Evolutionary conservation across 2,113 vertebrate genomes (phyloP).

Genomic region (Salvator merianae): DNA sequence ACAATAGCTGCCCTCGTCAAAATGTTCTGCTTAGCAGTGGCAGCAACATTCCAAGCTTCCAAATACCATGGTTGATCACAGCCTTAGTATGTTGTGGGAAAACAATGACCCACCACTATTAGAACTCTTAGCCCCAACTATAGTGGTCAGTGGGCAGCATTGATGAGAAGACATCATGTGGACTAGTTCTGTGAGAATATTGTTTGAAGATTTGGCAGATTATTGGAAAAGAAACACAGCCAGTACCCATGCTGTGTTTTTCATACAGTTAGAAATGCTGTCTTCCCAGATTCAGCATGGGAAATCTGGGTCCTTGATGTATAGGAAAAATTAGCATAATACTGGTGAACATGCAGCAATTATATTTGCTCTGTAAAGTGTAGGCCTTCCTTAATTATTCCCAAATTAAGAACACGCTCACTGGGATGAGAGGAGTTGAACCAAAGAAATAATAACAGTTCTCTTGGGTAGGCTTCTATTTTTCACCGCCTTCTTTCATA

Average conservation of each 20-base stretch:
- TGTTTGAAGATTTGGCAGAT: neutral
- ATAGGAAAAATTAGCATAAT: neutral
- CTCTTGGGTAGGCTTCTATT: neutral
- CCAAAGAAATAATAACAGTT: conserved; percentile 21
- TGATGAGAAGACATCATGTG: too few species aligned
- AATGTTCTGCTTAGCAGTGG: too few species aligned
- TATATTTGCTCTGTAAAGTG: neutral
- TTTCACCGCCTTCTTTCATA: conserved; percentile 13
- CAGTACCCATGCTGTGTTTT: neutral
- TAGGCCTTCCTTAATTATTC: neutral
- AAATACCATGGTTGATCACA: too few species aligned
- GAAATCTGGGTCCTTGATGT: neutral
- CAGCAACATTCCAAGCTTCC: too few species aligned
- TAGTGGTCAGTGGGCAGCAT: too few species aligned
- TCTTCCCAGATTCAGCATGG: neutral
- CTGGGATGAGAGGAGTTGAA: neutral
- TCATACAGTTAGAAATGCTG: neutral
- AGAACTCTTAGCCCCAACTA: too few species aligned
- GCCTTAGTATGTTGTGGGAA: too few species aligned
- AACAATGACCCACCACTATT: too few species aligned
- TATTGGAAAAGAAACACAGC: neutral
- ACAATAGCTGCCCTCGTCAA: too few species aligned
- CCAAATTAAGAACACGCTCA: conserved; percentile 6
- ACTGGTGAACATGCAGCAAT: neutral
- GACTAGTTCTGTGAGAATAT: neutral